Evolutionary conservation across 2,797 vertebrate genomes (phyloP).

Genomic region (Melanotaenia maccullochi): DNA sequence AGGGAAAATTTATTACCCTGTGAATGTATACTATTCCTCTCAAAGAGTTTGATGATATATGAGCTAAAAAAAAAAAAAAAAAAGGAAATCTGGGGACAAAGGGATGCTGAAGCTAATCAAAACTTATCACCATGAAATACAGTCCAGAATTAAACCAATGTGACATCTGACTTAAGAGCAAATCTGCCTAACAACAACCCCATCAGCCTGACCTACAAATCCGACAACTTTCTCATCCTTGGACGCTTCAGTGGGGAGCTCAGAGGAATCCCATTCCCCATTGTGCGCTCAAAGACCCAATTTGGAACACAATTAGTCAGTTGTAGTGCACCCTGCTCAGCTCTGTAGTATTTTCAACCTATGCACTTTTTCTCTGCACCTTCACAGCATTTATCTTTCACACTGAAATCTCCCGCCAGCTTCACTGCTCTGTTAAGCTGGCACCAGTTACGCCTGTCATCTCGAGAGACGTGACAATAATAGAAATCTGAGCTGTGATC

Average conservation of each 20-base stretch:
- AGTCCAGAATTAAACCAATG: constrained; percentile 49
- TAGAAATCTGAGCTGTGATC: constrained; percentile 78
- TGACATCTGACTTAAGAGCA: constrained; percentile 58
- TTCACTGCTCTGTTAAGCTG: constrained; percentile 65
- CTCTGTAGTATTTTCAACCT: constrained; percentile 55
- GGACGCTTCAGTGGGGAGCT: constrained; percentile 77
- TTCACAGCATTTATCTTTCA: constrained; percentile 65
- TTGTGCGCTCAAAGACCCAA: constrained; percentile 81
- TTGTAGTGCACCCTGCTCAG: constrained; percentile 60
- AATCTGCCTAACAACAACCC: constrained; percentile 85
- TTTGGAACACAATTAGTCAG: constrained; percentile 85
- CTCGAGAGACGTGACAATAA: constrained; percentile 82
- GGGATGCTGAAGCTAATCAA: constrained; percentile 7
- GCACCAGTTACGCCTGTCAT: constrained; percentile 58
- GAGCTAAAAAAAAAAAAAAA: constrained; percentile 5
- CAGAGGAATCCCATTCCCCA: constrained; percentile 79
- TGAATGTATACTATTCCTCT: neutral
- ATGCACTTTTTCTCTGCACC: constrained; percentile 45
- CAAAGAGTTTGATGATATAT: constrained; percentile 5
- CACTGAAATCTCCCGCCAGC: constrained; percentile 57
- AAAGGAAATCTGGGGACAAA: constrained; percentile 7
- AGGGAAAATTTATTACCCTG: constrained; percentile 2
- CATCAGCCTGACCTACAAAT: constrained; percentile 86
- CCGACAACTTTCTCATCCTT: constrained; percentile 83
- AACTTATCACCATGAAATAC: constrained; percentile 32